These are phyloP conservation scores for Trichogramma pretiosum DNA, from an alignment of 1,140 invertebrate genomes.

Conservation along the genomic window DNA sequence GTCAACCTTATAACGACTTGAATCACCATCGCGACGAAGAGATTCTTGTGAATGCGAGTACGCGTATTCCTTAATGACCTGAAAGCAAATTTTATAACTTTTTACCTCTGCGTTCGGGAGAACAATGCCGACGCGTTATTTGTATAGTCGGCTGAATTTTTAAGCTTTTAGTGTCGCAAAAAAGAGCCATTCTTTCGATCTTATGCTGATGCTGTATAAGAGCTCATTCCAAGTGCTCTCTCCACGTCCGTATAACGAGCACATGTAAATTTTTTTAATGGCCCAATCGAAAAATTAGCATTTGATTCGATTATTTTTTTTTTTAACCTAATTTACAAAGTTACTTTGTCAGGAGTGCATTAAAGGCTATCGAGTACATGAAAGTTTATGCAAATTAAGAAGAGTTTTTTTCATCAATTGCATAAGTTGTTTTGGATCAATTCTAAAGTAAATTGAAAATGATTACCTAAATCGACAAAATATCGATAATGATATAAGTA, in stretches of 20 bases:
- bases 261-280: conserved; percentile 1
- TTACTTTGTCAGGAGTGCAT: background rate
- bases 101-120: too few species aligned
- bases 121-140: too few species aligned
- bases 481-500: conserved; percentile 67
- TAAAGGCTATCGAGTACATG: too few species aligned
- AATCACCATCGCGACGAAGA: conserved; percentile 78
- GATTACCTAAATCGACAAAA: conserved; percentile 72
- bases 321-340: background rate
- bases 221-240: too few species aligned
- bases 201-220: background rate
- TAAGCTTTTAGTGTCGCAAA: too few species aligned
- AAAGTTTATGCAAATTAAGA: background rate
- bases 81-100: too few species aligned
- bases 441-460: background rate
- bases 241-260: too few species aligned
- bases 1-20: conserved; percentile 76
- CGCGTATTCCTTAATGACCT: conserved; percentile 76
- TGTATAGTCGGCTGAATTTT: too few species aligned
- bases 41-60: conserved; percentile 79
- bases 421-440: background rate
- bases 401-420: background rate
- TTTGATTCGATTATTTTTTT: background rate
- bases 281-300: conserved; percentile 1
- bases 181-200: too few species aligned